These are phyloP conservation scores for Metalampra italica DNA, from an alignment of 2,888 invertebrate genomes.

Conservation along the genomic window DNA sequence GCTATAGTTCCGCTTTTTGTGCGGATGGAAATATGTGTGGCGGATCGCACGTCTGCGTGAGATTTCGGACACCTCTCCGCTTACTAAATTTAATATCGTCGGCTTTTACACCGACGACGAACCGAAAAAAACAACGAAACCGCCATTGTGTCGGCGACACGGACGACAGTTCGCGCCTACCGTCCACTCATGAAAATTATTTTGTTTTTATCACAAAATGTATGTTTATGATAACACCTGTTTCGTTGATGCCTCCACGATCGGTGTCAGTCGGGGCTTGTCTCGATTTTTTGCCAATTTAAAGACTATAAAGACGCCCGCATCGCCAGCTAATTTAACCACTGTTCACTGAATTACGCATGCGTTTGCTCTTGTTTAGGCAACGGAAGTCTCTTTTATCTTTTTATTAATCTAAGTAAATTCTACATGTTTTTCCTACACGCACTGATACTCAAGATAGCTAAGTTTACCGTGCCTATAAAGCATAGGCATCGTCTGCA, in stretches of 20 bases:
- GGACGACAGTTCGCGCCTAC: conserved; percentile 76
- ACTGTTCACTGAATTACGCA: conserved; percentile 72
- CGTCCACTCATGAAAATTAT: conserved; percentile 77
- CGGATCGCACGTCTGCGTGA: conserved; percentile 79
- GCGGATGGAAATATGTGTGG: conserved; percentile 78
- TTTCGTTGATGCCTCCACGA: conserved; percentile 76
- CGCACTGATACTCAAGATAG: no score
- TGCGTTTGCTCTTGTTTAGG: conserved; percentile 53
- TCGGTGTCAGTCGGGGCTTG: conserved; percentile 73
- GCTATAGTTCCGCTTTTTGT: conserved; percentile 79
- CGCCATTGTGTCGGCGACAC: conserved; percentile 77
- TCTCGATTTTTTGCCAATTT: conserved; percentile 77
- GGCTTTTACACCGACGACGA: conserved; percentile 68
- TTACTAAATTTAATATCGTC: conserved; percentile 78
- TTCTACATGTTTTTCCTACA: neutral
- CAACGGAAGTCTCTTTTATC: conserved; percentile 23
- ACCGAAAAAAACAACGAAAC: conserved; percentile 69
- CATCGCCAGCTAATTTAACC: conserved; percentile 75
- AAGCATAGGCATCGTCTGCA: neutral
- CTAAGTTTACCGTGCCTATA: no score
- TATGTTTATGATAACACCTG: conserved; percentile 80
- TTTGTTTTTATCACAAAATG: conserved; percentile 77
- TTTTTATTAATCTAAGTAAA: neutral
- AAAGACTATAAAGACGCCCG: conserved; percentile 74
- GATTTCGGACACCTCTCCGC: conserved; percentile 78